Evolutionary conservation across 2,797 vertebrate genomes (phyloP).

Genomic region (Gobio occitaniae): DNA sequence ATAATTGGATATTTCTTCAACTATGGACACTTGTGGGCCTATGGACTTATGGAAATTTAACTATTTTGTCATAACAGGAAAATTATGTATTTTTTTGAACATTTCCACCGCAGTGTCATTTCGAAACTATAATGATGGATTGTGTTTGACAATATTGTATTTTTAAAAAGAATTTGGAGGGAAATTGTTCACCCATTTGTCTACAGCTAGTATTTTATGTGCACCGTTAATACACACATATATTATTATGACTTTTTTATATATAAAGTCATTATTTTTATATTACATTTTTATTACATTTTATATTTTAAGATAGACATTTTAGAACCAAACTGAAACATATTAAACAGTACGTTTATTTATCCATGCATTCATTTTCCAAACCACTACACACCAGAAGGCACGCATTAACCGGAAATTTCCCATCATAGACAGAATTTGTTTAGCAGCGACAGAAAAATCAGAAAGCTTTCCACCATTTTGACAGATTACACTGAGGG

Average conservation of each 20-base stretch:
- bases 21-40: background rate
- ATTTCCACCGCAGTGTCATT: background rate
- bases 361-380: background rate
- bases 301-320: background rate
- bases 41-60: background rate
- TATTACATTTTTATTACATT: background rate
- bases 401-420: too few species aligned
- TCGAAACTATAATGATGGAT: background rate
- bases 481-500: too few species aligned
- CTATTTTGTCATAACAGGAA: background rate
- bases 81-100: background rate
- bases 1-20: background rate
- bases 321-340: background rate
- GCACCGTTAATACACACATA: too few species aligned
- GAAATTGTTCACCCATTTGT: background rate
- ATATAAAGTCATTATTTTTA: background rate
- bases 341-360: background rate
- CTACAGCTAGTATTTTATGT: background rate
- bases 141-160: background rate
- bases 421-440: too few species aligned
- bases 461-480: too few species aligned
- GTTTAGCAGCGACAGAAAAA: too few species aligned
- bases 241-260: background rate
- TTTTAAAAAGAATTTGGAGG: background rate
- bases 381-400: background rate